Conservation (phyloP, 2,113 vertebrate species). For the Zonotrichia leucophrys region DNA sequence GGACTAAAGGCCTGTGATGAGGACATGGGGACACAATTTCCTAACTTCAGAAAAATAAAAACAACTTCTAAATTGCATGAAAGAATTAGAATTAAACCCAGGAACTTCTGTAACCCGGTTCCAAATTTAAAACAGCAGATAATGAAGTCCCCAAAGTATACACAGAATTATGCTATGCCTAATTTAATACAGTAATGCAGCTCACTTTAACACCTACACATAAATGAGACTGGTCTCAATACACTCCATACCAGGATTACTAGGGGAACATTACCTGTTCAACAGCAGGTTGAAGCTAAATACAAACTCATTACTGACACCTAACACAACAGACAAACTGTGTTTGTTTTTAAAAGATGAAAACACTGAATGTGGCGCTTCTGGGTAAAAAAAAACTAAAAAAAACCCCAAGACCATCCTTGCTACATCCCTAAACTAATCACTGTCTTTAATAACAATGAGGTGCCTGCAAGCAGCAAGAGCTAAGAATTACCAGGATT, state of each 20-base stretch:
- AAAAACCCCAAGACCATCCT: neutral
- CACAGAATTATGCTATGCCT: neutral
- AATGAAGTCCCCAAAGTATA: slow-evolving; percentile 1
- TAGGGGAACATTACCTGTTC: neutral
- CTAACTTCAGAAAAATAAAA: neutral
- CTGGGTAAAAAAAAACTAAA: neutral
- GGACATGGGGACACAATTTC: neutral
- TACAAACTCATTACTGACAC: neutral
- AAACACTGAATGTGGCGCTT: neutral
- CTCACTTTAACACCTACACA: neutral
- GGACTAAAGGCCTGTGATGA: neutral
- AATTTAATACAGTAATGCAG: neutral
- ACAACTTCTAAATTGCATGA: neutral
- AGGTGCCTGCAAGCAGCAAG: neutral
- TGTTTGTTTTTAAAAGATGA: neutral
- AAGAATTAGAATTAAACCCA: neutral
- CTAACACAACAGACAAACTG: neutral
- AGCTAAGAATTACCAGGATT: neutral
- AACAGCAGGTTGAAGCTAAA: neutral
- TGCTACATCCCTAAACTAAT: neutral
- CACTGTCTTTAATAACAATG: neutral
- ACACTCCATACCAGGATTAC: neutral
- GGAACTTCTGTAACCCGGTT: neutral
- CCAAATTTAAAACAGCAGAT: neutral
- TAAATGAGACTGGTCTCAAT: neutral